A percentile compares a stretch with the other conserved stretches of the same genome.
These are phyloP conservation scores for Temnothorax longispinosus DNA, from an alignment of 1,140 invertebrate genomes.

Conservation along the genomic window DNA sequence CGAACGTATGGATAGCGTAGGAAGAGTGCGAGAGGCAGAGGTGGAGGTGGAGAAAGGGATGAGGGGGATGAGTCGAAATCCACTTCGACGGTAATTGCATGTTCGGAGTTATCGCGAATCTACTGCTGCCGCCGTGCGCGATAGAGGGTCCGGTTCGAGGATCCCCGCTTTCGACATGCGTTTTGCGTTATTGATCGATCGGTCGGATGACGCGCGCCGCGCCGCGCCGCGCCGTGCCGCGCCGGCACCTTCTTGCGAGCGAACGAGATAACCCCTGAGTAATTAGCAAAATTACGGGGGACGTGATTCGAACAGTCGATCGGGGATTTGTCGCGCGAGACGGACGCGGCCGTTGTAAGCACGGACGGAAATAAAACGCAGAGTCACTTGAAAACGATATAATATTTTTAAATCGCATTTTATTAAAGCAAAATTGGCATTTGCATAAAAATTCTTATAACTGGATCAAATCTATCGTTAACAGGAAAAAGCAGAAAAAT, in stretches of 20 bases:
- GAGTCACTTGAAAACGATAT: background rate
- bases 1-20: conserved; percentile 36
- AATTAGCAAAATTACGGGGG: conserved; percentile 54
- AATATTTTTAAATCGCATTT: background rate
- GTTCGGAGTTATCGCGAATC: conserved; percentile 65
- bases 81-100: conserved; percentile 71
- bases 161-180: conserved; percentile 34
- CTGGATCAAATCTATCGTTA: background rate
- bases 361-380: background rate
- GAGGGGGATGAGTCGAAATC: conserved; percentile 54
- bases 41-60: background rate
- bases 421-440: background rate
- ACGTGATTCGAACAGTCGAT: conserved; percentile 8
- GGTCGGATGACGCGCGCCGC: conserved; percentile 24
- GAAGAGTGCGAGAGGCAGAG: background rate
- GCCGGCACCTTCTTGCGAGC: conserved; percentile 50
- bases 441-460: background rate
- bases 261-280: conserved; percentile 23
- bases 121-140: conserved; percentile 46
- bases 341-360: background rate
- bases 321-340: background rate
- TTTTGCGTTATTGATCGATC: conserved; percentile 57
- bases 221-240: background rate
- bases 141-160: conserved; percentile 45
- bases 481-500: background rate